Evolutionary conservation across 2,888 invertebrate species (phyloP).

Genomic region (Brenthis daphne): DNA sequence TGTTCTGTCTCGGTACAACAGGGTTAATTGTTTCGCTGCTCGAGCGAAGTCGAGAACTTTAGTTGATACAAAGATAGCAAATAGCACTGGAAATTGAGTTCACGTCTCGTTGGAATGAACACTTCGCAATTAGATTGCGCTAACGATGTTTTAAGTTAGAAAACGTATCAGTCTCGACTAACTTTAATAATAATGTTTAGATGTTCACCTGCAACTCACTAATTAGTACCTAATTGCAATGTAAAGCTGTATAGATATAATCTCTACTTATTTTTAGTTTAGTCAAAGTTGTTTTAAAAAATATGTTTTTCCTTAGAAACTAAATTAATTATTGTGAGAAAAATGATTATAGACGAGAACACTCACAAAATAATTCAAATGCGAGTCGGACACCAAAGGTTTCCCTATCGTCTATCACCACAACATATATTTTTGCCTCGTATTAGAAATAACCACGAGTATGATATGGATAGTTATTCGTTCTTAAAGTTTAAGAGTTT

Average conservation of each 20-base stretch:
- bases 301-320: no score
- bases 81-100: slow-evolving; percentile 45
- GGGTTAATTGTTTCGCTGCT: slow-evolving; percentile 48
- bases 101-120: slow-evolving; percentile 37
- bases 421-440: no score
- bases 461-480: no score
- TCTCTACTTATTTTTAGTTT: background rate
- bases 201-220: slow-evolving; percentile 8
- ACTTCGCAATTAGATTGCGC: slow-evolving; percentile 38
- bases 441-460: no score
- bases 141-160: slow-evolving; percentile 37
- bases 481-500: no score
- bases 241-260: background rate
- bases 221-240: background rate
- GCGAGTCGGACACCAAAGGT: no score
- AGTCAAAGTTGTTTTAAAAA: no score
- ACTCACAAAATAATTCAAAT: no score
- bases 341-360: no score
- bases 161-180: slow-evolving; percentile 21
- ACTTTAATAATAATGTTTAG: slow-evolving; percentile 24
- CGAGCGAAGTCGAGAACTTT: slow-evolving; percentile 45
- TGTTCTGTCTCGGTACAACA: slow-evolving; percentile 44
- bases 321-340: no score
- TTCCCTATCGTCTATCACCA: no score
- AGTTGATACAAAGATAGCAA: slow-evolving; percentile 47